Percentiles rank a stretch among this genome's conserved stretches.
Conservation (phyloP, 1,140 invertebrate genomes). For the Littorina saxatilis region DNA sequence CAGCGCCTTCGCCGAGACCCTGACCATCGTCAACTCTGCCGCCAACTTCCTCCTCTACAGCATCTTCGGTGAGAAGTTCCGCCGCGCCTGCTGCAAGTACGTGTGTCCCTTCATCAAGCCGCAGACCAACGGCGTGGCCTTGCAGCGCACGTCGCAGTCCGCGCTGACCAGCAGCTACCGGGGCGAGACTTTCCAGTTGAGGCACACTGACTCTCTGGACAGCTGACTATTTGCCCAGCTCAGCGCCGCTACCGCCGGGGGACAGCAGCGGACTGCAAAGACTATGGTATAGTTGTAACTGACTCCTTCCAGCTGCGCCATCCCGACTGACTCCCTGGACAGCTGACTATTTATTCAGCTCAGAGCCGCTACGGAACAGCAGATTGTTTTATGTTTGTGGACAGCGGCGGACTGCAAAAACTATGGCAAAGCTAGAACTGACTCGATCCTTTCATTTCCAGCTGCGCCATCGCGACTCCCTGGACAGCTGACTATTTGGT, state of each 20-base stretch:
- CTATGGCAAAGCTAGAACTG: too few species aligned
- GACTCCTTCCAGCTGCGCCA: too few species aligned
- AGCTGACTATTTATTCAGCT: too few species aligned
- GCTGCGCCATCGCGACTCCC: conserved; percentile 14
- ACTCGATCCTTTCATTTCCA: too few species aligned
- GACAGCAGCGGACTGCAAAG: too few species aligned
- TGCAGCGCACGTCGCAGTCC: conserved; percentile 27
- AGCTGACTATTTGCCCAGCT: too few species aligned
- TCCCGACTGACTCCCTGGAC: not conserved
- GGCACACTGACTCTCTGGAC: not conserved
- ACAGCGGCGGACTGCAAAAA: too few species aligned
- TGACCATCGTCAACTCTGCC: conserved; percentile 81
- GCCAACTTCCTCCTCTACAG: conserved; percentile 85
- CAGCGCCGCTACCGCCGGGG: too few species aligned
- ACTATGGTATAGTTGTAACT: too few species aligned
- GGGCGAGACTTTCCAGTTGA: conserved; percentile 30
- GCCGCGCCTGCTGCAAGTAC: conserved; percentile 72
- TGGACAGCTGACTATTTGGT: not conserved
- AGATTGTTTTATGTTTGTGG: too few species aligned
- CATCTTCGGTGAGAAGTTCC: conserved; percentile 96
- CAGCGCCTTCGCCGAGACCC: conserved; percentile 76
- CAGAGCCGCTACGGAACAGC: too few species aligned
- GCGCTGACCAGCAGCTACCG: conserved; percentile 36
- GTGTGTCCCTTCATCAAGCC: conserved; percentile 25
- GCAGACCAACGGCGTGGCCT: not conserved